Evolutionary conservation across 2,888 invertebrate genomes (phyloP), one percentile per base, ranked within the genome.

Genomic region (Acleris literana): DNA sequence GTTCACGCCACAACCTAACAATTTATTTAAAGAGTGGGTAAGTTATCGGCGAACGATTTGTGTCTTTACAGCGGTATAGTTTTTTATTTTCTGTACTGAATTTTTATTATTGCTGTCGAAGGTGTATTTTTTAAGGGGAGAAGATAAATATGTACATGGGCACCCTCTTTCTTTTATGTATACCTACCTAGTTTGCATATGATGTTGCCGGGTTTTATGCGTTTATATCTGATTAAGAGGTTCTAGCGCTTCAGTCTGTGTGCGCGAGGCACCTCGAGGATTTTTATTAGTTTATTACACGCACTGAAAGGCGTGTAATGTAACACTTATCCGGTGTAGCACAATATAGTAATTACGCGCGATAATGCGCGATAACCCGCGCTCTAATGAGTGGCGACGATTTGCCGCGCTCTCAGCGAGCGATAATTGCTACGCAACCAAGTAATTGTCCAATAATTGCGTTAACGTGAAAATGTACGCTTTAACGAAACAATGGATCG

Each of bases 391-490:
- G 85, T 76, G 79, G 82, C 80, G 82, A 79, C 79, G 80, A 88
- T 90, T 88, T 76, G 85, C 75, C 77, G 74, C 85, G 87, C 82
- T 84, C 81, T 75, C 78, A 74, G 79, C 70, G 70, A 80, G 78
- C 84, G 78, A 82, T 86, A 83, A 88, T 85, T 84, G 79, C 78
- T 82, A 80, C 80, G 79, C 82, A 82, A 79, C 83, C 90, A 83
- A 85, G 86, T 91, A 91, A 92, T 91, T 87, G 85, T 86, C 89
- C 89, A 86, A 88, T 91, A 91, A 92, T 91, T 91, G 88, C 90
- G 90, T 79, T 90, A 90, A 91, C 84, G 86, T 88, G 90, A 88
- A 92, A 90, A 86, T 88, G 76, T 83, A 92, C 88, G 92, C 85
- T 90, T 89, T 87, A 86, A 89, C 80, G 81, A 73, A 91, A 92